Base-by-base conservation (phyloP, 2,797 vertebrate species). In the Semotilus atromaculatus region DNA sequence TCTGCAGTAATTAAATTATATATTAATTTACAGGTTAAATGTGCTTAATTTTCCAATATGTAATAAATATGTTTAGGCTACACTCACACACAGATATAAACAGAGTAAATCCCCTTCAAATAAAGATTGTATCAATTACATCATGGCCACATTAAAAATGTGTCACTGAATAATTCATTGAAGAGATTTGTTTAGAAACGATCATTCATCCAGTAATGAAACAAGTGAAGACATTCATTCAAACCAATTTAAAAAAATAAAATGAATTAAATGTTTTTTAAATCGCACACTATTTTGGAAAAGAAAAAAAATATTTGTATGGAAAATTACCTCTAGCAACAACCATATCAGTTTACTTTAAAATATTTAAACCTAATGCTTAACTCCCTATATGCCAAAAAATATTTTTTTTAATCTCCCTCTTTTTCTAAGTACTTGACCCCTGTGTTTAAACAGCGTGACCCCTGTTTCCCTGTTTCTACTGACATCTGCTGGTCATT, bases 401-500 rank as follows among this genome's bases (percentile, higher is more conserved):
- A 60, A 18, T 0, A 18, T 29, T 43, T 19, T 29, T 62, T 77
- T 19, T 19, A 5, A 3, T 8, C 55, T 62, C 36, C 16, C 38
- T 43, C 36, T 16, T 7, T 43, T 62, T 62, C 55, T 29, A 11
- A 19, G 16, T 62, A 21, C 9, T 19, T 77, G 75, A 78, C 9
- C 38, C 2, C 19, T 21, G 34, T 58, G 31, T 55, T 58, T 3
- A 9, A 38, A n/a, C 23, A 10, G 3, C 18, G 64, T 19, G 71
- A 73, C 16, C 43, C 29, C 23, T 26, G 58, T 34, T 67, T 66
- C 6, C 7, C 1, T 58, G 13, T n/a, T 34, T 82, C 26, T 64
- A 73, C 70, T 66, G 81, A 38, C 58, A 53, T 64, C 71, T 82
- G 31, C 16, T 11, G 13, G 71, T 38, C 29, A 38, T 64, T 74